These are phyloP conservation scores for Trissolcus basalis DNA, from an alignment of 1,140 invertebrate species.

Conservation along the genomic window DNA sequence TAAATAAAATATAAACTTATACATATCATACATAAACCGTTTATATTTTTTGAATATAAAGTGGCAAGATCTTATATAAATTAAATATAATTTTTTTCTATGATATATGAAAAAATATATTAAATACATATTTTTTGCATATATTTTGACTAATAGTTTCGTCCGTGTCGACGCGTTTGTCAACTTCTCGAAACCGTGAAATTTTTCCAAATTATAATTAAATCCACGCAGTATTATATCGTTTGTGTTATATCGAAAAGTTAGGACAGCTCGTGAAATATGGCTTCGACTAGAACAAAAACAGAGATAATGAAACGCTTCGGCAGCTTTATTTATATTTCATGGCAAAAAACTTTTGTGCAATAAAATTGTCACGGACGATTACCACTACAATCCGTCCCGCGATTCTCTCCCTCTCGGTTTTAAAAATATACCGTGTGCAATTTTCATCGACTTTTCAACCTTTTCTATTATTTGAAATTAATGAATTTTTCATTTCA, in stretches of 20 bases:
- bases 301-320: not conserved
- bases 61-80: no score
- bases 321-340: constrained; percentile 25
- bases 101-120: no score
- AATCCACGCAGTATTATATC: no score
- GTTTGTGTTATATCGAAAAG: not conserved
- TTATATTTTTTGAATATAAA: no score
- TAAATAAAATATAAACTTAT: no score
- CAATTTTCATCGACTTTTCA: not conserved
- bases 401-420: not conserved
- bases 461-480: not conserved
- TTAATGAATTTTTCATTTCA: not conserved
- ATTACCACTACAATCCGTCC: constrained; percentile 6
- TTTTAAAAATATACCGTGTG: not conserved
- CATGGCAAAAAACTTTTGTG: constrained; percentile 15
- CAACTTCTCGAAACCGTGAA: no score
- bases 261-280: not conserved
- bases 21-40: no score
- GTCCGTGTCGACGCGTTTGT: no score
- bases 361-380: constrained; percentile 28
- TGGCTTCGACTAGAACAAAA: not conserved
- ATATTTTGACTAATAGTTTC: no score
- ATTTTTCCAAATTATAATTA: no score
- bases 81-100: no score
- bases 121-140: no score